Conservation (phyloP, 2,113 vertebrate genomes). For the Elachura formosa region DNA sequence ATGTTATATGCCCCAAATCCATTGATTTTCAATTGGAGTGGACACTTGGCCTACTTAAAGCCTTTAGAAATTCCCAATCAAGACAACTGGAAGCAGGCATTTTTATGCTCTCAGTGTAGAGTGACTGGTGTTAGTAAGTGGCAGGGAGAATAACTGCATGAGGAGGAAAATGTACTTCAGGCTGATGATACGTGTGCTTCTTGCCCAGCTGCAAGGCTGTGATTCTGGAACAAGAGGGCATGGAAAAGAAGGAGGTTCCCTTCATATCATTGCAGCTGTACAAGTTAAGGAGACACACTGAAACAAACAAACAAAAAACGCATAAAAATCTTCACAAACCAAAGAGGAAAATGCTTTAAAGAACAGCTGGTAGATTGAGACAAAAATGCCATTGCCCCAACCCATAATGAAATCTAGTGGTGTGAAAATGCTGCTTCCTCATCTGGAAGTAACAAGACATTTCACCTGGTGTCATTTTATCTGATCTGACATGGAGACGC, state of each 20-base stretch:
- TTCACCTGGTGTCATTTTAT: slow-evolving; percentile 32
- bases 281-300: neutral
- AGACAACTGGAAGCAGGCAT: neutral
- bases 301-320: neutral
- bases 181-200: neutral
- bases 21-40: neutral
- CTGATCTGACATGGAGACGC: neutral
- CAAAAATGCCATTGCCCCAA: slow-evolving; percentile 16
- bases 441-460: neutral
- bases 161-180: neutral
- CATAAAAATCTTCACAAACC: neutral
- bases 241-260: neutral
- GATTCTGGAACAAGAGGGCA: neutral
- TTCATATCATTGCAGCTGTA: neutral
- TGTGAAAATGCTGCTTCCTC: neutral
- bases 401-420: neutral
- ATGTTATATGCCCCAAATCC: neutral
- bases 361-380: neutral
- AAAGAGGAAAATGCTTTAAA: neutral
- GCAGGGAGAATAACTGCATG: neutral
- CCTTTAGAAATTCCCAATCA: neutral
- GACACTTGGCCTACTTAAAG: neutral
- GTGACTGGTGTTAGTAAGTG: neutral
- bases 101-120: neutral
- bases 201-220: neutral